Evolutionary conservation across 2,888 invertebrate species (phyloP).

Genomic region (Liopterus haemorrhoidalis): DNA sequence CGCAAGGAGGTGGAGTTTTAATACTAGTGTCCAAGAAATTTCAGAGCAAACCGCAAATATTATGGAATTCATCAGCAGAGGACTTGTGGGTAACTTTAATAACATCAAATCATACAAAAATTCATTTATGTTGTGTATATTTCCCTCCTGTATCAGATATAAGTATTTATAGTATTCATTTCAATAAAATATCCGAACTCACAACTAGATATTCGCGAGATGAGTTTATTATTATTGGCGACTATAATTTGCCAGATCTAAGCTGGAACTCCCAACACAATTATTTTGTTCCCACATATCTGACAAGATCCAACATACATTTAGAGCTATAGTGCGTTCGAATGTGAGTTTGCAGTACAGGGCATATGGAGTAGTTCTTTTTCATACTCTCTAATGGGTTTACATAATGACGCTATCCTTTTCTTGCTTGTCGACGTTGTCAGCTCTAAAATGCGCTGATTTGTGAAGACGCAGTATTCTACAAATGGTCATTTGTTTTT

Average conservation of each 20-base stretch:
- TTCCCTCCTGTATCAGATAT: background rate
- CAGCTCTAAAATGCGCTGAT: too few relatives aligned
- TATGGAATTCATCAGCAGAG: background rate
- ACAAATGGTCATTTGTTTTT: too few relatives aligned
- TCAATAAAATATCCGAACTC: background rate
- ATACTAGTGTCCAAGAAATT: background rate
- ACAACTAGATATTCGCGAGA: background rate
- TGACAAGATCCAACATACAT: too few relatives aligned
- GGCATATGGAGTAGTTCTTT: too few relatives aligned
- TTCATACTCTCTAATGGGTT: too few relatives aligned
- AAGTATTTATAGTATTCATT: background rate
- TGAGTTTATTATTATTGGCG: conserved; percentile 2
- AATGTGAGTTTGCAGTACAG: too few relatives aligned
- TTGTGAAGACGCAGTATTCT: too few relatives aligned
- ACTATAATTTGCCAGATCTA: background rate
- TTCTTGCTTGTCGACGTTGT: too few relatives aligned
- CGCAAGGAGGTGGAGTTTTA: conserved; percentile 3
- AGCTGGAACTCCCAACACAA: too few relatives aligned
- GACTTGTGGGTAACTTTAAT: conserved; percentile 2
- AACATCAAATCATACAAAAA: background rate
- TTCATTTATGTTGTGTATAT: background rate
- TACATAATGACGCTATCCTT: too few relatives aligned
- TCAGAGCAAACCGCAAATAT: background rate
- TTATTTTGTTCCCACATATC: too few relatives aligned
- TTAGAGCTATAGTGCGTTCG: too few relatives aligned